Conservation (phyloP, 2,888 invertebrate genomes). For the Crioceris asparagi region DNA sequence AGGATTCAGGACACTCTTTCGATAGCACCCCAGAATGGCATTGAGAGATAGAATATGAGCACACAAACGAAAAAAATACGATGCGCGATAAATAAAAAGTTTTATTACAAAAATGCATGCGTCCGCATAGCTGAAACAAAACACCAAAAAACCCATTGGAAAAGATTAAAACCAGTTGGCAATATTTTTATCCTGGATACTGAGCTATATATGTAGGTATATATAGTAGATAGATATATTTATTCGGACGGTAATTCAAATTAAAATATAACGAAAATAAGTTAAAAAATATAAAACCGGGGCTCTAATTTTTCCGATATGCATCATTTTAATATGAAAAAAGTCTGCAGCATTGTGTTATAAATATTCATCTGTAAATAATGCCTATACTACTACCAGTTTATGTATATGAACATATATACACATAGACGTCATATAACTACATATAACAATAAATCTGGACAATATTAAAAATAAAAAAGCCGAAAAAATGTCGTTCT, state of each 20-base stretch:
- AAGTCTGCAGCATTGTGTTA: slow-evolving; percentile 25
- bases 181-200: slow-evolving; percentile 14
- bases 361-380: slow-evolving; percentile 34
- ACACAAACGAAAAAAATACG: no score
- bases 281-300: slow-evolving; percentile 21
- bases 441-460: slow-evolving; percentile 33
- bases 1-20: no score
- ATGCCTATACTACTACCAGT: slow-evolving; percentile 25
- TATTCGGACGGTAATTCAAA: slow-evolving; percentile 18
- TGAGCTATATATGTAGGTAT: no score
- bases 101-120: background rate
- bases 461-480: slow-evolving; percentile 28
- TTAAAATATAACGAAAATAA: slow-evolving; percentile 20
- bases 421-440: no score
- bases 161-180: slow-evolving; percentile 16
- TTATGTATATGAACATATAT: no score
- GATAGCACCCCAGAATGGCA: no score
- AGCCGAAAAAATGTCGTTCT: slow-evolving; percentile 26
- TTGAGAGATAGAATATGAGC: no score
- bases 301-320: slow-evolving; percentile 28
- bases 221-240: no score
- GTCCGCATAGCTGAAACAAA: slow-evolving; percentile 10
- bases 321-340: slow-evolving; percentile 29
- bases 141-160: slow-evolving; percentile 14
- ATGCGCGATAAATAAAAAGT: slow-evolving; percentile 3